A percentile compares a stretch with the other conserved stretches of the same genome.
These are phyloP conservation scores for Cataglyphis livida DNA, from an alignment of 2,888 invertebrate species.

Conservation along the genomic window DNA sequence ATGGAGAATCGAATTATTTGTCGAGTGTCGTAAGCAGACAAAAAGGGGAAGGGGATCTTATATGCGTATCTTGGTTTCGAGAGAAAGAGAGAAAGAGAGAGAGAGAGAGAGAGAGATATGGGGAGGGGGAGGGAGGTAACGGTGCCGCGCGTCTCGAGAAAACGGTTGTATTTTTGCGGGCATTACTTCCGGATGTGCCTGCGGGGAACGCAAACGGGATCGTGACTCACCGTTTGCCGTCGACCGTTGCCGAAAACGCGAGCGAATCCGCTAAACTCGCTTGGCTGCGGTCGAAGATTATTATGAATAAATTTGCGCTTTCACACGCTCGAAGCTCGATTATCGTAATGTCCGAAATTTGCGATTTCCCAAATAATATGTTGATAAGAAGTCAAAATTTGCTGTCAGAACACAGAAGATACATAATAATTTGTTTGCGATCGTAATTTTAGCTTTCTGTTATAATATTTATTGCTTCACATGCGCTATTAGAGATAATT, in stretches of 20 bases:
- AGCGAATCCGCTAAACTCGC: constrained; percentile 12
- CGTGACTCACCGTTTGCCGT: constrained; percentile 41
- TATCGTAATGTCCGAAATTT: constrained; percentile 31
- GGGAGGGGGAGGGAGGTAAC: background rate
- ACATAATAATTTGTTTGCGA: constrained; percentile 11
- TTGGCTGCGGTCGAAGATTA: constrained; percentile 25
- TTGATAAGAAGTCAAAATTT: constrained; percentile 48
- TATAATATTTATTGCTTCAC: background rate
- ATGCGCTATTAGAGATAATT: constrained; percentile 8
- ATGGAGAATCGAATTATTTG: constrained; percentile 79
- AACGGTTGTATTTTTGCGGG: constrained; percentile 43
- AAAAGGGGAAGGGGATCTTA: constrained; percentile 12
- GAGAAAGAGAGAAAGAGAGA: too few species aligned
- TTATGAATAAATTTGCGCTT: constrained; percentile 47
- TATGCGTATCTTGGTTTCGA: background rate
- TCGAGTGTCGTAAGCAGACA: constrained; percentile 33
- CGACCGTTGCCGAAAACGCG: constrained; percentile 21
- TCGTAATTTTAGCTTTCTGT: constrained; percentile 7
- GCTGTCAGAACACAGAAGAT: background rate
- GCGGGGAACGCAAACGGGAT: constrained; percentile 47
- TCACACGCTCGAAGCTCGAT: background rate
- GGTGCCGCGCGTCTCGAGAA: constrained; percentile 18
- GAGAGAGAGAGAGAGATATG: too few species aligned
- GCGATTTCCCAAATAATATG: constrained; percentile 35
- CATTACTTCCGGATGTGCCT: constrained; percentile 36